Base-by-base conservation (phyloP, 2,113 vertebrate species). In the Chaetops frenatus region DNA sequence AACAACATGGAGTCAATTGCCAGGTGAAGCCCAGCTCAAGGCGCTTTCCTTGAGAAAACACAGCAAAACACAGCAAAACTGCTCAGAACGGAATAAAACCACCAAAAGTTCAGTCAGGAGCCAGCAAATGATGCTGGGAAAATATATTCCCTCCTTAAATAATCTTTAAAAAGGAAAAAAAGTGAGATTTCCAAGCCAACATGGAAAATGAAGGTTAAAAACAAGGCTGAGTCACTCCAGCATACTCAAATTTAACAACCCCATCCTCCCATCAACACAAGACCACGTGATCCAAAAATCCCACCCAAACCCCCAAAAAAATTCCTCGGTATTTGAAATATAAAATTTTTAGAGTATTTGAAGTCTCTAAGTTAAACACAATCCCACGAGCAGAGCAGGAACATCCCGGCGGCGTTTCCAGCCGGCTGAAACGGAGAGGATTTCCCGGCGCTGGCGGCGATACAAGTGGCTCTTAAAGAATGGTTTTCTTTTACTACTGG, bases 191-290 rank as follows among this genome's bases (percentile, higher is more conserved):
- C 45, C 40, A 80, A 62, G 14, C 23, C 42, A 27, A 27, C 1
- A 1, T 2, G 33, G 29, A 66, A 73, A 88, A 13, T 0, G 3
- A 48, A 31, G 7, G 7, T 40, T 14, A 35, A 45, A 17, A 44
- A 24, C 40, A 66, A 29, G 35, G 10, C 74, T 0, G 0, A 44
- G 13, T 53, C 0, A 0, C 6, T 16, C 33, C 5, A 1, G 19
- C 1, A 0, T 1, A 4, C 25, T 83, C 29, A 13, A 12, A 47
- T 89, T 67, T 24, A 60, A 16, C 31, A 23, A 1, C 31, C 6
- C 15, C 4, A 1, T 4, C 25, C 33, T 14, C 7, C 25, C 53
- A 25, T 4, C 12, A 15, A n/a, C 45, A 18, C 1, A 6, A 67
- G 60, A 28, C 14, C 73, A 42, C 0, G 2, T 5, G 7, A 72